These are phyloP conservation scores for Galerucella nymphaeae DNA, from an alignment of 2,888 invertebrate species.

Conservation along the genomic window DNA sequence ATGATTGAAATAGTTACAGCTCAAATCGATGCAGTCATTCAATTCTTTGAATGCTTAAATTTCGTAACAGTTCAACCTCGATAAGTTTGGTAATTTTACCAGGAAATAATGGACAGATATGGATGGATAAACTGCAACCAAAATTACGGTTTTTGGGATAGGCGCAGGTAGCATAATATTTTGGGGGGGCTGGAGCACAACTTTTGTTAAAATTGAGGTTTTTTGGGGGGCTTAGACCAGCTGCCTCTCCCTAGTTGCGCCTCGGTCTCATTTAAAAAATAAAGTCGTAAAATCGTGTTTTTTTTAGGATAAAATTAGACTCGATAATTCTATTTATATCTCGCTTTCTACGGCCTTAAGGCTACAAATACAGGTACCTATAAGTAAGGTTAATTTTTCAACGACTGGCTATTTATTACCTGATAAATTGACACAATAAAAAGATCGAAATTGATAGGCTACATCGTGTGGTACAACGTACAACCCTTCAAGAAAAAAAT, in stretches of 20 bases:
- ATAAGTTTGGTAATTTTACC: too few relatives aligned
- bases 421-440: slow-evolving; percentile 21
- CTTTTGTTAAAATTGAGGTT: too few relatives aligned
- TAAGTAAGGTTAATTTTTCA: slow-evolving; percentile 11
- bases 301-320: not conserved
- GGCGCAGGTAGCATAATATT: too few relatives aligned
- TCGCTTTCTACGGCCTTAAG: not conserved
- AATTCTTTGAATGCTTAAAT: not conserved
- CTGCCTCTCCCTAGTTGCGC: too few relatives aligned
- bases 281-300: too few relatives aligned
- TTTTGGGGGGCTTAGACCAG: too few relatives aligned
- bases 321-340: slow-evolving; percentile 5
- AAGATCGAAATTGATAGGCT: slow-evolving; percentile 31
- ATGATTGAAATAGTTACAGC: not conserved
- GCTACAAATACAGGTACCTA: not conserved
- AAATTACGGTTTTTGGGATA: too few relatives aligned
- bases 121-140: too few relatives aligned
- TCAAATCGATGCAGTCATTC: not conserved
- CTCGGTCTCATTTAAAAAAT: too few relatives aligned
- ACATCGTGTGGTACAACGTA: slow-evolving; percentile 24
- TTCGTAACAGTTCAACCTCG: not conserved
- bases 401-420: slow-evolving; percentile 9
- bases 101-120: too few relatives aligned
- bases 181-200: too few relatives aligned
- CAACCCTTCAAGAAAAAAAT: slow-evolving; percentile 25